These are phyloP conservation scores for Oreortyx pictus DNA, from an alignment of 2,797 vertebrate genomes.

Conservation along the genomic window DNA sequence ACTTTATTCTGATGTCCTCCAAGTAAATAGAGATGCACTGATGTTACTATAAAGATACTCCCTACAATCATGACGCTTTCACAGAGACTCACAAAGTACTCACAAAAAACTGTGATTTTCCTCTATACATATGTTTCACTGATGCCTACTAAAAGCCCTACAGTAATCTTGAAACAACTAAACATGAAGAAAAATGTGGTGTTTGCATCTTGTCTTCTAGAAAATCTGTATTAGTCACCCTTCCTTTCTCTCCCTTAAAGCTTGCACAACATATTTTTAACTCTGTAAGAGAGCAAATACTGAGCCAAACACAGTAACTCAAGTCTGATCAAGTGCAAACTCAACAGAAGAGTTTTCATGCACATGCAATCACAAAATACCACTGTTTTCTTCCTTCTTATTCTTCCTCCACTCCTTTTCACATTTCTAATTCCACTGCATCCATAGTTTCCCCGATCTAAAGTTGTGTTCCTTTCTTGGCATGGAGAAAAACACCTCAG, in stretches of 20 bases:
- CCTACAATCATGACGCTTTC: neutral
- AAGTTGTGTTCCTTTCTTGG: neutral
- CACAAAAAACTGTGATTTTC: neutral
- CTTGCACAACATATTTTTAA: neutral
- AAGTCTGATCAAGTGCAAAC: neutral
- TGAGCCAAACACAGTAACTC: neutral
- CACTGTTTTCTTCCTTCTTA: neutral
- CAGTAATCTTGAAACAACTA: neutral
- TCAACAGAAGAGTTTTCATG: neutral
- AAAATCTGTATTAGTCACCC: neutral
- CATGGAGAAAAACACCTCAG: neutral
- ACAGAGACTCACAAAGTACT: neutral
- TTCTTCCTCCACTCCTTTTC: neutral
- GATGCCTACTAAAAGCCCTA: neutral
- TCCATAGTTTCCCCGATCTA: neutral
- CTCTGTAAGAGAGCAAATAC: fast-evolving
- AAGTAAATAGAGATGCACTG: neutral
- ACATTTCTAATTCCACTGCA: neutral
- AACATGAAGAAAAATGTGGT: neutral
- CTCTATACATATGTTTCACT: fast-evolving
- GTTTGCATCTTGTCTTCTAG: neutral
- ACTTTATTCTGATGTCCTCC: neutral
- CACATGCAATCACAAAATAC: neutral
- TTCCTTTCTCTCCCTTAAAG: neutral
- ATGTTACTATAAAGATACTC: neutral